Evolutionary conservation across 2,797 vertebrate species (phyloP), one percentile per base, ranked within the genome.

Genomic region (Danio tinwini): DNA sequence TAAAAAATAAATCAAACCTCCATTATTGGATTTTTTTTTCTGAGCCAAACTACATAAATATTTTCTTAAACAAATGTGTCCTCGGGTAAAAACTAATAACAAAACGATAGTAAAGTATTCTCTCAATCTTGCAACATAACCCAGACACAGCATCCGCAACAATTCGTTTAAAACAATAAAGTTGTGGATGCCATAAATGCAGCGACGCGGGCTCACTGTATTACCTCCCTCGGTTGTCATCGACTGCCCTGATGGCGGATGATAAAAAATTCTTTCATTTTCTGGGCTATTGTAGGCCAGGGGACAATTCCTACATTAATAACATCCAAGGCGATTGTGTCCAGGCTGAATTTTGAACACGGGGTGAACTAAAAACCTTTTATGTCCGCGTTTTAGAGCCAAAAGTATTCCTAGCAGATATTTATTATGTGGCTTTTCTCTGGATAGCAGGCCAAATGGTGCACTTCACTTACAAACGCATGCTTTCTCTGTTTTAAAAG

Each of bases 231-330:
- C 42, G 37, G 67, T 74, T 79, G 74, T 77, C 81, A 77, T 87
- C 53, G 58, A 63, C 73, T 63, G 61, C 42, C 56, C 63, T 21
- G 45, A 76, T 78, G 78, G 58, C 70, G 78, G 64, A 79, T 83
- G 76, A 87, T 85, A 80, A 87, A 86, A 83, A 83, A 71, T 81
- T 44, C 45, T 86, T 81, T 82, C 80, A 85, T 87, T 82, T 86
- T 82, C 64, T 73, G 74, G 59, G 76, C 76, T 76, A 88, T 76
- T 81, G 78, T 73, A 84, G 82, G 69, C 84, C n/a, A 84, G 84
- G 86, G 85, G 81, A 82, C 80, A 65, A 78, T 86, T 84, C 68
- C 14, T 59, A 71, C 79, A 82, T 83, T 83, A 83, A 85, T 83
- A 82, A 77, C 55, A 61, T 61, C 74, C 72, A 45, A 59, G 37